Conservation (phyloP, 2,113 vertebrate genomes). For the Cinclus cinclus region DNA sequence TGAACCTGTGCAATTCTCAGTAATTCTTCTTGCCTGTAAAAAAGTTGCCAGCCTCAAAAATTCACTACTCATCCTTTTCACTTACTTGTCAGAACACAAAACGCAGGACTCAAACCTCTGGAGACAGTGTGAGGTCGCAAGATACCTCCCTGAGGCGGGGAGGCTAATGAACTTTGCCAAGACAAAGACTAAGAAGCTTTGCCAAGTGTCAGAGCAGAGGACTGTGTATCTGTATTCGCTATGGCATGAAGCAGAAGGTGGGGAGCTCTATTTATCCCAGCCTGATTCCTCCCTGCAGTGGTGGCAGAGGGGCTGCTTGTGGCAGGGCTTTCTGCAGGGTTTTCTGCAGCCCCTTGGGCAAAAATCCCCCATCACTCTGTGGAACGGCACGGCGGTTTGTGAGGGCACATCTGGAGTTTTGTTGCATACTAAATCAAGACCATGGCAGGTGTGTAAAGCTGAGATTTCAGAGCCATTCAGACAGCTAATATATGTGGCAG, state of each 20-base stretch:
- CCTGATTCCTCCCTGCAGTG: accelerated
- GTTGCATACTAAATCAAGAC: background rate
- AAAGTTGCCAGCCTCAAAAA: background rate
- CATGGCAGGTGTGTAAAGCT: slow-evolving; percentile 3
- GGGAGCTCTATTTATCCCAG: background rate
- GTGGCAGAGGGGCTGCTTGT: background rate
- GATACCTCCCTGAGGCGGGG: background rate
- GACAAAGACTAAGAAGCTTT: background rate
- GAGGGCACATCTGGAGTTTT: slow-evolving; percentile 11
- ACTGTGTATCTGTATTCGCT: background rate
- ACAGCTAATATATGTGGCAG: background rate
- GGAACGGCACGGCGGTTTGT: accelerated
- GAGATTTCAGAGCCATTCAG: background rate
- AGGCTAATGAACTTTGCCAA: background rate
- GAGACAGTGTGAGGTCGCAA: background rate
- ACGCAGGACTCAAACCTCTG: background rate
- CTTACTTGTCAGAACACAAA: background rate
- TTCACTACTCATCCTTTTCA: background rate
- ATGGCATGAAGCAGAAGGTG: background rate
- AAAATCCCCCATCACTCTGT: background rate
- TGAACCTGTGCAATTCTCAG: background rate
- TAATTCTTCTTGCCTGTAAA: background rate
- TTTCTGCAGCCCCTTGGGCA: background rate
- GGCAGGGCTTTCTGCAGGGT: background rate
- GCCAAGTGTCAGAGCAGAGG: background rate